Conservation (phyloP, 2,113 vertebrate species). For the Perca fluviatilis region DNA sequence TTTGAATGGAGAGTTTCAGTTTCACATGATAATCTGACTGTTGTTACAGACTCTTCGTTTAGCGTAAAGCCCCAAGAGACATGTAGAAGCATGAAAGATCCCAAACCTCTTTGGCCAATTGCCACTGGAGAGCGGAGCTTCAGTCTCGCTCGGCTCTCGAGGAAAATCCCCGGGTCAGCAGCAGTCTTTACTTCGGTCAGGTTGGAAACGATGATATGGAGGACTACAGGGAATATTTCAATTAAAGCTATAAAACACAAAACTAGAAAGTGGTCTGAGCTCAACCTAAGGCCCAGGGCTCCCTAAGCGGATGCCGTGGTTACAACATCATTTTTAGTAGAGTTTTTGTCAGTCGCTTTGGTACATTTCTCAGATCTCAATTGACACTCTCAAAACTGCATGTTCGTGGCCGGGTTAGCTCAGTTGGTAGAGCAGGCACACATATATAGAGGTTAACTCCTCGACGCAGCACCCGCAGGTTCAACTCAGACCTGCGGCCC, state of each 20-base stretch:
- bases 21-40: background rate
- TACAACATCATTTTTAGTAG: slow-evolving; percentile 36
- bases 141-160: background rate
- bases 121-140: slow-evolving; percentile 17
- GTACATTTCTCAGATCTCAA: no score
- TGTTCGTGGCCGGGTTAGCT: no score
- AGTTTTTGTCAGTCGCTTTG: no score
- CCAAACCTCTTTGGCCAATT: slow-evolving; percentile 20
- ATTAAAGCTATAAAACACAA: slow-evolving; percentile 35
- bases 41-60: background rate
- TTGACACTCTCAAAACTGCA: no score
- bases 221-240: slow-evolving; percentile 43
- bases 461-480: no score
- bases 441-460: no score
- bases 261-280: background rate
- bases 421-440: no score
- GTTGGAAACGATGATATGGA: slow-evolving; percentile 18
- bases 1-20: background rate
- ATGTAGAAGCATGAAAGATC: background rate
- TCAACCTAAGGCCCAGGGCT: slow-evolving; percentile 42
- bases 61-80: background rate
- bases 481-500: no score
- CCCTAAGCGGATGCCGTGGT: slow-evolving; percentile 24
- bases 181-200: slow-evolving; percentile 27
- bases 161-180: background rate